Conservation (phyloP, 2,113 vertebrate genomes). For the Neotragus moschatus region DNA sequence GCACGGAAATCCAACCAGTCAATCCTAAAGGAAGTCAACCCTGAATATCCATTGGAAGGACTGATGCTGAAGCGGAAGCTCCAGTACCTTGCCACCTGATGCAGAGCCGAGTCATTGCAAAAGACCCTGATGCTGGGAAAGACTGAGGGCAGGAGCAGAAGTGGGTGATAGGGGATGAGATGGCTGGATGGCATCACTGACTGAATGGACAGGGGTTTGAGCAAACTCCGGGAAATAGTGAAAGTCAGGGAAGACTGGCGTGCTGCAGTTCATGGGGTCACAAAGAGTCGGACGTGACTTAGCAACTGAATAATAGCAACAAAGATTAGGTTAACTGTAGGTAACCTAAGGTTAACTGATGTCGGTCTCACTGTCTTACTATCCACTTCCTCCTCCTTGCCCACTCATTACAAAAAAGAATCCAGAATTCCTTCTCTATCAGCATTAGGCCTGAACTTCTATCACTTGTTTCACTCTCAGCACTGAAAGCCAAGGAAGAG, state of each 20-base stretch:
- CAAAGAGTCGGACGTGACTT: neutral
- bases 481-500: neutral
- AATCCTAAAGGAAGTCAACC: neutral
- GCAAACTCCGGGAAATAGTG: neutral
- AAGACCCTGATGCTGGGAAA: neutral
- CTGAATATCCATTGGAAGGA: neutral
- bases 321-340: neutral
- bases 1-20: neutral
- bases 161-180: neutral
- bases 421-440: neutral
- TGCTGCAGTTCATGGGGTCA: neutral
- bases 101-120: neutral
- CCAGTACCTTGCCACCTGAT: neutral
- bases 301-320: neutral
- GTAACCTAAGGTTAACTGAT: neutral
- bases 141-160: neutral
- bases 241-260: neutral
- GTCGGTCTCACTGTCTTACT: neutral
- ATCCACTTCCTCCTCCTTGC: neutral
- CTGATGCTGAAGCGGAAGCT: neutral
- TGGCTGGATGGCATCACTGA: neutral
- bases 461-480: neutral
- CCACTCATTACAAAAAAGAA: neutral
- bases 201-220: neutral
- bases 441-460: neutral